phyloP scores from a whole-genome alignment of 2,113 vertebrate genomes.

The Heterotilapia buettikoferi region DNA sequence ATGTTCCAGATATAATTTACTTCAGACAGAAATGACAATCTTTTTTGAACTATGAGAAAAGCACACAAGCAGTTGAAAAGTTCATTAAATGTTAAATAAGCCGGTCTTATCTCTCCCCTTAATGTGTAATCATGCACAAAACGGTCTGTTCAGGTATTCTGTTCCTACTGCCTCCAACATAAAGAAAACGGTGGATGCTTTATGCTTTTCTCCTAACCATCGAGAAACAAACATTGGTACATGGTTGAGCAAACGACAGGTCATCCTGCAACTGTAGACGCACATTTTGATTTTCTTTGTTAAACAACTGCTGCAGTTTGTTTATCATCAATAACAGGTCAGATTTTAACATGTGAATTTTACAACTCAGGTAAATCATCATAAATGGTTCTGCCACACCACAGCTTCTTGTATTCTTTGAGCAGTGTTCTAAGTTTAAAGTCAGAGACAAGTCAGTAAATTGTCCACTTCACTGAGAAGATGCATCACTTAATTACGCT shows the following conservation, averaged over 20 bases:
- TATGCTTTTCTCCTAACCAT: background rate
- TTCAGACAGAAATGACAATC: background rate
- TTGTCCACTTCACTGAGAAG: background rate
- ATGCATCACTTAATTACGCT: background rate
- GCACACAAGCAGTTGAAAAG: background rate
- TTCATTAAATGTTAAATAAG: background rate
- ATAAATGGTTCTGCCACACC: background rate
- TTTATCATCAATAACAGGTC: background rate
- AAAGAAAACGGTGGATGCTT: background rate
- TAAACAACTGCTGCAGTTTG: background rate
- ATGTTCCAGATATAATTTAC: background rate
- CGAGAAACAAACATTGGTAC: fast-evolving
- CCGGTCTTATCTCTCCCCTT: fast-evolving
- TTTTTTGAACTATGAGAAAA: background rate
- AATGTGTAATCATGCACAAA: background rate
- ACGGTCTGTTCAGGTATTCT: background rate
- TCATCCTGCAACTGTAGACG: background rate
- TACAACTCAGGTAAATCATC: background rate
- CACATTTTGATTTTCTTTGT: background rate
- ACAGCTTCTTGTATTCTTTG: background rate
- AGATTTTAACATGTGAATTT: background rate
- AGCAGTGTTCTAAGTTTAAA: background rate
- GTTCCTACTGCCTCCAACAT: fast-evolving
- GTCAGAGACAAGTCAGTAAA: background rate
- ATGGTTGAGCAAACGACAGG: background rate